A percentile compares a stretch with the other conserved stretches of the same genome.
Evolutionary conservation across 1,140 invertebrate genomes (phyloP).

Genomic region (Tetramorium simillimum): DNA sequence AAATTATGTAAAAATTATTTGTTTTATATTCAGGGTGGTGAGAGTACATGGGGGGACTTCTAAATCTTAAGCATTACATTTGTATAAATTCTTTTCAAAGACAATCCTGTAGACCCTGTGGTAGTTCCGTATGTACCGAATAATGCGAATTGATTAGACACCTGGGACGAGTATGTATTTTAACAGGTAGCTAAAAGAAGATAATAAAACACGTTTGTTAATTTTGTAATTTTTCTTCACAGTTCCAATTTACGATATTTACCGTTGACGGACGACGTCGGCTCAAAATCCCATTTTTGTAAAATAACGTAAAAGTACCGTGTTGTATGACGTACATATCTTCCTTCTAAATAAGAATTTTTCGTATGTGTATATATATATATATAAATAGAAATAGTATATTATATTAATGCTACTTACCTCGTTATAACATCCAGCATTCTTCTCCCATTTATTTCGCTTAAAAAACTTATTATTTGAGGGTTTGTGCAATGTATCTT

Average conservation of each 20-base stretch:
- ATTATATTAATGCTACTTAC: slow-evolving; percentile 23
- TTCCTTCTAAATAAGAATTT: slow-evolving; percentile 28
- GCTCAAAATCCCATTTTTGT: slow-evolving; percentile 63
- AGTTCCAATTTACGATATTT: background rate
- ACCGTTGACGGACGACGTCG: slow-evolving; percentile 41
- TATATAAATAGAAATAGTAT: background rate
- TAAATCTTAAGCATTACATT: slow-evolving; percentile 7
- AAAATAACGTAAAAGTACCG: slow-evolving; percentile 15
- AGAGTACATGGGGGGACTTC: background rate
- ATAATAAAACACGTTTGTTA: slow-evolving; percentile 17
- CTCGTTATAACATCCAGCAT: background rate
- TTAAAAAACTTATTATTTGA: background rate
- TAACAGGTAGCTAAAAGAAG: slow-evolving; percentile 51
- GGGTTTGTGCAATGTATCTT: background rate
- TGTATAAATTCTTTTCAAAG: slow-evolving; percentile 40
- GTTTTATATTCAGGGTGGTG: background rate
- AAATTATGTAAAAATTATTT: slow-evolving; percentile 19
- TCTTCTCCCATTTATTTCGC: background rate
- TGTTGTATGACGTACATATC: slow-evolving; percentile 17
- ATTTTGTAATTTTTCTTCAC: slow-evolving; percentile 9
- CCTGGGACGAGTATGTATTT: slow-evolving; percentile 36
- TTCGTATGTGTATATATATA: background rate
- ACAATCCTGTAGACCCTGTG: slow-evolving; percentile 54
- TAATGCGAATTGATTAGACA: slow-evolving; percentile 49
- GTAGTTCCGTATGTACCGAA: background rate